Base-by-base conservation (phyloP, 2,113 vertebrate species). In the Bos javanicus region DNA sequence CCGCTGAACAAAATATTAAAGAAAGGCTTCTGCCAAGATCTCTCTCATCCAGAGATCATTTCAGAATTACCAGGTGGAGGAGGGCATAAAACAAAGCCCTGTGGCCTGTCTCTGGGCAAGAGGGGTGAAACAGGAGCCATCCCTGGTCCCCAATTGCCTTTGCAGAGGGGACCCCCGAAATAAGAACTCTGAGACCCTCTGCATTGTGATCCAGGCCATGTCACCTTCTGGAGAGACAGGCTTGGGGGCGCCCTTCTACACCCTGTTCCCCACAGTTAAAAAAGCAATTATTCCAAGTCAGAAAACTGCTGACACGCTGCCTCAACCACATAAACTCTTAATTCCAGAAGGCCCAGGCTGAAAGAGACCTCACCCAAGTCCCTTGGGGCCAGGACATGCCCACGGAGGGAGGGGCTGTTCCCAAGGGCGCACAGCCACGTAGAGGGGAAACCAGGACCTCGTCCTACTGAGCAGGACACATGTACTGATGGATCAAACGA, bases 321-420 rank as follows among this genome's bases (percentile, higher is more conserved):
- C 80, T 62, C 84, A 21, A 1, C 13, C n/a, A 25, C 36, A 4
- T 43, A 39, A 56, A 76, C n/a, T 57, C 23, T 1, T 67, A 39
- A 64, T 76, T 89, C 50, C n/a, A n/a, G 64, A 19, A 43, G 11
- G 50, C 26, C 56, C 59, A 30, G 33, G 15, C 9, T n/a, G 2
- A 28, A 56, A 19, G 33, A 81, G 54, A 56, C 25, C 16, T 93
- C 26, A 17, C 7, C 28, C 7, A 88, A 50, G 67, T 6, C 64
- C 39, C 12, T 50, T 13, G 4, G 5, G 7, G 50, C 30, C 7
- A 25, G 5, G 1, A 33, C 1, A 9, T 0, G 21, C 39, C 6
- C 46, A 12, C n/a, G 1, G 16, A 39, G 28, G 19, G 30, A 10
- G 33, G 2, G 19, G 2, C 25, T 8, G 1, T 59, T 26, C 13